phyloP scores from a whole-genome alignment of 2,797 vertebrate genomes.

The Telmatherina bonti region DNA sequence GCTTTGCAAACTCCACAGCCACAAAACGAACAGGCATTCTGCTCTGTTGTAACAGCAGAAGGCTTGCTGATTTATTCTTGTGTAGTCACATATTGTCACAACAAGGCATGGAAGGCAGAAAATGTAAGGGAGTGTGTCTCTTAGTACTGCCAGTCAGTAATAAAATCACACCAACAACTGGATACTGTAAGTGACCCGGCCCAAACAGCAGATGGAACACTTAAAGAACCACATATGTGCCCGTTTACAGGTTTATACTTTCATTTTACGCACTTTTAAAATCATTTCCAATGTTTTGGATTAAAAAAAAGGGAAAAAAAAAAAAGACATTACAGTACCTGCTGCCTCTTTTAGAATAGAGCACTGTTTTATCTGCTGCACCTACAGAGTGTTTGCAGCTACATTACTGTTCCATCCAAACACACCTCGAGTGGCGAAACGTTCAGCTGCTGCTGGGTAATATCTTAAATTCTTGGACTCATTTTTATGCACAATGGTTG shows the following conservation, averaged over 20 bases:
- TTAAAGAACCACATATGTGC: neutral
- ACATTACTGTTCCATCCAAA: no score
- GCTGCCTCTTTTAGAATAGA: no score
- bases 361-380: neutral
- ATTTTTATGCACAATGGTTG: no score
- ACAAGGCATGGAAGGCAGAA: constrained; percentile 4
- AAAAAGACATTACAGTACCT: no score
- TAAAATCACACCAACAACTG: neutral
- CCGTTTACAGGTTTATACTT: neutral
- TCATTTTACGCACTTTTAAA: no score
- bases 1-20: constrained; percentile 27
- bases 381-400: no score
- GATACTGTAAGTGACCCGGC: neutral
- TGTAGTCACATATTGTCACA: constrained; percentile 22
- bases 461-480: no score
- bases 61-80: constrained; percentile 17
- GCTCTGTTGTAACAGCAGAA: constrained; percentile 19
- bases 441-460: no score
- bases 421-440: no score
- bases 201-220: neutral
- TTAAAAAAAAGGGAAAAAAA: no score
- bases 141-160: neutral
- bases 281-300: no score
- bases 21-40: constrained; percentile 31
- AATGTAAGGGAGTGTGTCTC: neutral